phyloP scores from a whole-genome alignment of 2,888 invertebrate species.

The Cynaeus angustus region DNA sequence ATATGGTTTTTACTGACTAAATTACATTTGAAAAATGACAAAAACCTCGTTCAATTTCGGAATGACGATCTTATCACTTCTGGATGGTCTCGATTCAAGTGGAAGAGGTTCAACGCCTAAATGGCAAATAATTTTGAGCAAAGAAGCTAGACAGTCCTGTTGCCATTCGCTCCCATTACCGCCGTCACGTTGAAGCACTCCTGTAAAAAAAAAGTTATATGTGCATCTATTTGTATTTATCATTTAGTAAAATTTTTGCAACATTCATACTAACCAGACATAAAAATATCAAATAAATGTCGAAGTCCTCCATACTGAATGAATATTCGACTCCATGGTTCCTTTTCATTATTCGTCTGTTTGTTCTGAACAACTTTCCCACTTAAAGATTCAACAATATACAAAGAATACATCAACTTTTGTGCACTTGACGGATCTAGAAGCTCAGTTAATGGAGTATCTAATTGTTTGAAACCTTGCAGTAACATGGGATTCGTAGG shows the following conservation, averaged over 20 bases:
- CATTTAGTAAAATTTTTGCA: too few relatives aligned
- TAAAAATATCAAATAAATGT: slow-evolving; percentile 93
- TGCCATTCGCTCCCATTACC: slow-evolving; percentile 93
- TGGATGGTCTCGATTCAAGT: slow-evolving; percentile 65
- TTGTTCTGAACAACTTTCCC: slow-evolving; percentile 61
- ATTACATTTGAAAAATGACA: background rate
- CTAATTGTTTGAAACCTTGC: slow-evolving; percentile 87
- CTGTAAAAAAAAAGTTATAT: slow-evolving; percentile 64
- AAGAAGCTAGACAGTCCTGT: slow-evolving; percentile 92
- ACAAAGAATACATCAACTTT: slow-evolving; percentile 95
- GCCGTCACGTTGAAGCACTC: slow-evolving; percentile 81
- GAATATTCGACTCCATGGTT: slow-evolving; percentile 84
- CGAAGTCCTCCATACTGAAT: slow-evolving; percentile 91
- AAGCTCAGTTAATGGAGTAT: slow-evolving; percentile 81
- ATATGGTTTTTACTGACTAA: slow-evolving; percentile 34
- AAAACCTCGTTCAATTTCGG: slow-evolving; percentile 81
- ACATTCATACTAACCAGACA: slow-evolving; percentile 83
- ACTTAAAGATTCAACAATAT: slow-evolving; percentile 88
- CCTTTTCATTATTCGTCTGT: slow-evolving; percentile 60
- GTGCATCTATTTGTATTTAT: too few relatives aligned
- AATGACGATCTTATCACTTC: slow-evolving; percentile 79
- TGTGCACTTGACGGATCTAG: slow-evolving; percentile 93
- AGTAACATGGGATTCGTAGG: slow-evolving; percentile 92
- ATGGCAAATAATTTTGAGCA: slow-evolving; percentile 89
- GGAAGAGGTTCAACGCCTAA: slow-evolving; percentile 82